A percentile compares a stretch with the other conserved stretches of the same genome.
These are phyloP conservation scores for Corynorhinus townsendii DNA, from an alignment of 2,113 vertebrate species.

Conservation along the genomic window DNA sequence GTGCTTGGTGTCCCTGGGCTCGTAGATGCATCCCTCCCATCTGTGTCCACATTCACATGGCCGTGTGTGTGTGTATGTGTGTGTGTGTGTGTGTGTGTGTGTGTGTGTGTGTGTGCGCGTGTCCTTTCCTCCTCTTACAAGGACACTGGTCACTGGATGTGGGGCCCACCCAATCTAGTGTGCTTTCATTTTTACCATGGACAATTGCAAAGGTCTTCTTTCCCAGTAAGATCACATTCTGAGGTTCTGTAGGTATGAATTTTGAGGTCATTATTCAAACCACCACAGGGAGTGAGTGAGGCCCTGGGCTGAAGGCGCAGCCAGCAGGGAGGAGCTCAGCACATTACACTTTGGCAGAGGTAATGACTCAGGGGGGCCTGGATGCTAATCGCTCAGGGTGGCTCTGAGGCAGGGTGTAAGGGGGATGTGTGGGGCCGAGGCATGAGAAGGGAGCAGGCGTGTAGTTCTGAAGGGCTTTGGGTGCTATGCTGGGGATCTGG, in stretches of 20 bases:
- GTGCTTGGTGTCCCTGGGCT: not conserved
- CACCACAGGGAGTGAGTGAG: not conserved
- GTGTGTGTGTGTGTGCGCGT: not conserved
- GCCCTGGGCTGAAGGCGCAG: not conserved
- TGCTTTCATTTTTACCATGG: not conserved
- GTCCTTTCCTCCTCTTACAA: not conserved
- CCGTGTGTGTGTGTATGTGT: not conserved
- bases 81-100: not conserved
- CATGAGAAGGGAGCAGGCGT: not conserved
- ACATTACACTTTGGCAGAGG: not conserved
- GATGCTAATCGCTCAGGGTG: fast-evolving
- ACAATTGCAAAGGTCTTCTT: not conserved
- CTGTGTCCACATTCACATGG: not conserved
- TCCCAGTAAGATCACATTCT: not conserved
- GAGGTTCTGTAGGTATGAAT: not conserved
- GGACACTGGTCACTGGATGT: not conserved
- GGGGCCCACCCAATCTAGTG: too few species aligned
- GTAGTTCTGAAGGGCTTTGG: not conserved
- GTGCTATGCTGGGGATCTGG: not conserved
- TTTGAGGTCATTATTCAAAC: not conserved
- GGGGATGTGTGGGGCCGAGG: not conserved
- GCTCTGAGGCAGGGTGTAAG: fast-evolving
- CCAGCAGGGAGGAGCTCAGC: fast-evolving
- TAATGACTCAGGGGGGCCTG: fast-evolving
- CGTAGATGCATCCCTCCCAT: too few species aligned